These are phyloP conservation scores for Notoglanidium macrostoma DNA, from an alignment of 2,797 vertebrate genomes.

Conservation along the genomic window DNA sequence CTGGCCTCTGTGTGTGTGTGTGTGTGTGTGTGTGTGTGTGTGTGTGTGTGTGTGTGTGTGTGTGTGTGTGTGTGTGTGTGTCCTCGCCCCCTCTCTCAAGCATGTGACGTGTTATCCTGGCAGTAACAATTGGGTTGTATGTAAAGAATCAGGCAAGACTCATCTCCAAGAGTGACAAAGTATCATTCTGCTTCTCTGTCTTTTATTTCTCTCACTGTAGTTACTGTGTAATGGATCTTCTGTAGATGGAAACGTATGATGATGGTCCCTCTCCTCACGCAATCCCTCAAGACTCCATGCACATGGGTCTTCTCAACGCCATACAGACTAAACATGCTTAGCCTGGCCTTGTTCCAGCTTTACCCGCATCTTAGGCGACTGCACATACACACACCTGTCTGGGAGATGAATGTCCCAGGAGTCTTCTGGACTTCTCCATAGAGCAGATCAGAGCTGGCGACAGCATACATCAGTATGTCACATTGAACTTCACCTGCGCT, in stretches of 20 bases:
- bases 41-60: constrained; percentile 31
- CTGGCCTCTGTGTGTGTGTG: constrained; percentile 60
- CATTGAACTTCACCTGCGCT: constrained; percentile 24
- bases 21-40: constrained; percentile 53
- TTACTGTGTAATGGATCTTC: constrained; percentile 36
- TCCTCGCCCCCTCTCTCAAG: constrained; percentile 20
- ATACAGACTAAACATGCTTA: constrained; percentile 77
- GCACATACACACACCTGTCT: constrained; percentile 50
- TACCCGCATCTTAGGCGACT: constrained; percentile 68
- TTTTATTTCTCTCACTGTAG: constrained; percentile 24
- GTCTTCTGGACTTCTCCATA: constrained; percentile 28
- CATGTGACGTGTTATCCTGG: constrained; percentile 38
- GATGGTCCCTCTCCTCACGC: constrained; percentile 41
- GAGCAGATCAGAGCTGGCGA: constrained; percentile 18
- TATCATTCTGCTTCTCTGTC: background rate
- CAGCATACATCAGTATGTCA: constrained; percentile 40
- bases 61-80: constrained; percentile 56
- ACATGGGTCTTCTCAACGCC: constrained; percentile 75
- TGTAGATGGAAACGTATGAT: constrained; percentile 25
- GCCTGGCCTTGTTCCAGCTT: constrained; percentile 70
- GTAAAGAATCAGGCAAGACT: constrained; percentile 20
- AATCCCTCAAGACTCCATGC: constrained; percentile 48
- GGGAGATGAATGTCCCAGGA: constrained; percentile 39
- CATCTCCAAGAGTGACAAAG: constrained; percentile 1
- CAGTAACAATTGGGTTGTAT: constrained; percentile 20